Conservation (phyloP, 1,140 invertebrate genomes). For the Laupala kohalensis region DNA sequence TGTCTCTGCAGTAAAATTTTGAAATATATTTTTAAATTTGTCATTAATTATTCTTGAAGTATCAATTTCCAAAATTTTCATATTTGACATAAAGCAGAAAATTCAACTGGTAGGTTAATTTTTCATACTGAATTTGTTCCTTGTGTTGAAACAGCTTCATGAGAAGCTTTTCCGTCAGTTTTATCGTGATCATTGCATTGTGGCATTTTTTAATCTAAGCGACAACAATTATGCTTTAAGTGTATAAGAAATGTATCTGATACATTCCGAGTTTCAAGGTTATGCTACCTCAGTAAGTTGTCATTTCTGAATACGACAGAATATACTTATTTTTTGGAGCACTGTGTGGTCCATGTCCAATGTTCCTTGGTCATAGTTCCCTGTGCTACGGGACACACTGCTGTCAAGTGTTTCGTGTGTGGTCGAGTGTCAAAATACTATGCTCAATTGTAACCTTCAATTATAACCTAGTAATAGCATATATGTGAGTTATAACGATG, state of each 20-base stretch:
- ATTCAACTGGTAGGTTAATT: too few relatives aligned
- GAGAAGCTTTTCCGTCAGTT: slow-evolving; percentile 10
- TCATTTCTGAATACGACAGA: slow-evolving; percentile 13
- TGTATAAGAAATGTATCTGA: slow-evolving; percentile 8
- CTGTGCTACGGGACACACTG: neutral
- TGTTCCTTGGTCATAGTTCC: slow-evolving; percentile 6
- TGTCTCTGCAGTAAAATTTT: too few relatives aligned
- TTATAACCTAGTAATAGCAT: slow-evolving; percentile 2
- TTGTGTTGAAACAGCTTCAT: neutral
- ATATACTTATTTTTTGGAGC: slow-evolving; percentile 15
- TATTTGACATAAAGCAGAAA: too few relatives aligned
- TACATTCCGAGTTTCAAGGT: slow-evolving; percentile 1
- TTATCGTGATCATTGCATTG: slow-evolving; percentile 5
- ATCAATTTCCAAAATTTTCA: too few relatives aligned
- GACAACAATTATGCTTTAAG: slow-evolving; percentile 1
- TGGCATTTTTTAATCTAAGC: slow-evolving; percentile 6
- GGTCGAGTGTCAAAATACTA: neutral
- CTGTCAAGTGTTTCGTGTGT: slow-evolving; percentile 3
- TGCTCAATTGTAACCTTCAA: neutral
- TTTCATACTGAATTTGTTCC: slow-evolving; percentile 10
- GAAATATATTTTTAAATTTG: too few relatives aligned
- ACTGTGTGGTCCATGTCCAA: slow-evolving; percentile 7
- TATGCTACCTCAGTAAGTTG: slow-evolving; percentile 8
- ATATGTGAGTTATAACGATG: slow-evolving; percentile 31
- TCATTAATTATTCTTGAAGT: too few relatives aligned